phyloP scores from a whole-genome alignment of 1,140 invertebrate species.

The Lutraria rhynchaena region DNA sequence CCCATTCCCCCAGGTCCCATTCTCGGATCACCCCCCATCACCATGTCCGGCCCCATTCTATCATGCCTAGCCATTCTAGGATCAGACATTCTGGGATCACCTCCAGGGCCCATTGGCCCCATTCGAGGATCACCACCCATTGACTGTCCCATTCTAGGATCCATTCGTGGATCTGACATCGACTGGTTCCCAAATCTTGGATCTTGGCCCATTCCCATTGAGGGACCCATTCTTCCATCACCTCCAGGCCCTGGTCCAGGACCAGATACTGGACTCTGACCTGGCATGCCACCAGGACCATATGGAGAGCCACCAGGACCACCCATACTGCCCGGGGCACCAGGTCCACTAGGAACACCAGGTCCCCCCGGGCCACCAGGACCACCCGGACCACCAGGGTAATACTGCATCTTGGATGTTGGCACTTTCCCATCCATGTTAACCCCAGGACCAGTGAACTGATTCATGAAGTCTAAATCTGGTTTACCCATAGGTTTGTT shows the following conservation, averaged over 20 bases:
- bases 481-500: conserved; percentile 88
- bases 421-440: conserved; percentile 88
- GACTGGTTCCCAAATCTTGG: conserved; percentile 52
- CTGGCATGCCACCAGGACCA: conserved; percentile 55
- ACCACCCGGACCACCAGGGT: conserved; percentile 68
- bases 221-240: conserved; percentile 62
- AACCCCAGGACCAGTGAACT: conserved; percentile 86
- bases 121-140: conserved; percentile 47
- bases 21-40: conserved; percentile 35
- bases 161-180: conserved; percentile 62
- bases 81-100: conserved; percentile 35
- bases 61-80: not conserved
- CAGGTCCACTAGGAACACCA: conserved; percentile 70
- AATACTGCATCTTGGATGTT: conserved; percentile 87
- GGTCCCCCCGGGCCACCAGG: conserved; percentile 70
- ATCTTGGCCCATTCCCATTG: conserved; percentile 74
- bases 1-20: conserved; percentile 43
- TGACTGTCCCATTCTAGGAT: conserved; percentile 53
- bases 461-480: conserved; percentile 95
- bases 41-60: conserved; percentile 37
- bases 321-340: conserved; percentile 37
- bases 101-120: conserved; percentile 31
- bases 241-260: conserved; percentile 69
- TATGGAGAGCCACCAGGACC: too few relatives aligned
- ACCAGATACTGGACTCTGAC: conserved; percentile 67